Conservation (phyloP, 1,140 invertebrate genomes). For the Euglossa dilemma region DNA sequence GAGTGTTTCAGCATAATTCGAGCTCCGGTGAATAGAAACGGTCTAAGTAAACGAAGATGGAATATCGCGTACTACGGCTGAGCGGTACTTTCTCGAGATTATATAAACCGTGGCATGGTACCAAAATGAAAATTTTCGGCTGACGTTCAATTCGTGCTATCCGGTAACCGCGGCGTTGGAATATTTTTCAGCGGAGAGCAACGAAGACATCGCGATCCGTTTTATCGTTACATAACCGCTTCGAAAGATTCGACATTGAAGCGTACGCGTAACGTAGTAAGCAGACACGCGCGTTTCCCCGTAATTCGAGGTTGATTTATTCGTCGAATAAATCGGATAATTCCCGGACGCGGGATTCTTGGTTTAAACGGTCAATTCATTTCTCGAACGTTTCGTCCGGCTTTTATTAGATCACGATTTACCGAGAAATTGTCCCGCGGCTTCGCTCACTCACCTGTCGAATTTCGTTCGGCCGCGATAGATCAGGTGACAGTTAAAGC, state of each 20-base stretch:
- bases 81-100: not conserved
- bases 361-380: not conserved
- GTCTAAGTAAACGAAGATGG: not conserved
- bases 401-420: conserved; percentile 58
- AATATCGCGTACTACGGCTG: too few relatives aligned
- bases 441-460: conserved; percentile 65
- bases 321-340: too few relatives aligned
- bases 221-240: too few relatives aligned
- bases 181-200: too few relatives aligned
- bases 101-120: not conserved
- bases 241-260: not conserved
- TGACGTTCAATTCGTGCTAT: not conserved
- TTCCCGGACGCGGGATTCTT: not conserved
- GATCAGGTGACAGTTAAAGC: conserved; percentile 60
- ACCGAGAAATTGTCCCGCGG: conserved; percentile 45
- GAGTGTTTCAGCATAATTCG: conserved; percentile 12
- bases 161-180: too few relatives aligned
- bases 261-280: too few relatives aligned
- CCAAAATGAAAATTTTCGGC: not conserved
- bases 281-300: too few relatives aligned
- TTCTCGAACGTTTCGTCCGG: conserved; percentile 8
- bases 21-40: not conserved
- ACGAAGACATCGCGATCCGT: too few relatives aligned
- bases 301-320: not conserved
- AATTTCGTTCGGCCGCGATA: conserved; percentile 55